A percentile compares a stretch with the other conserved stretches of the same genome.
phyloP scores from a whole-genome alignment of 2,888 invertebrate species.

The Elaeidobius kamerunicus region DNA sequence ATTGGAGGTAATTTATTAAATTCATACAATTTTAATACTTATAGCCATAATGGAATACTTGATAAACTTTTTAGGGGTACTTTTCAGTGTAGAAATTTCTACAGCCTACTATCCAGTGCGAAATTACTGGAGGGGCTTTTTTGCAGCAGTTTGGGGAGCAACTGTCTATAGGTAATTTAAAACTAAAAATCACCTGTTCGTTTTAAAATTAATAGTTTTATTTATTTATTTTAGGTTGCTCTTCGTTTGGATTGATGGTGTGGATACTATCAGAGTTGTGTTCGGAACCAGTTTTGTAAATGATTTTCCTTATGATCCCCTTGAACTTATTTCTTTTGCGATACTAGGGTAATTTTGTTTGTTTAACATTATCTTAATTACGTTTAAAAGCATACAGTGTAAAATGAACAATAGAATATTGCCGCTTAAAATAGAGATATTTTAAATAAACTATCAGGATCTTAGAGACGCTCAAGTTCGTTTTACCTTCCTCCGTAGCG shows the following conservation, averaged over 20 bases:
- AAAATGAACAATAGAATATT: no score
- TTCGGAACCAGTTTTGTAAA: conserved; percentile 87
- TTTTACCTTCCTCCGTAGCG: no score
- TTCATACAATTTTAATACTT: conserved; percentile 24
- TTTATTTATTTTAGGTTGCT: conserved; percentile 55
- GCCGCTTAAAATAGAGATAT: no score
- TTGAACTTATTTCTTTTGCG: conserved; percentile 90
- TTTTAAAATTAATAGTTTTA: conserved; percentile 1
- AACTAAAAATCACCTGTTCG: no score
- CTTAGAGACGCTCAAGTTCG: no score
- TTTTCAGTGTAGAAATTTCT: conserved; percentile 98
- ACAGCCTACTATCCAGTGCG: conserved; percentile 96
- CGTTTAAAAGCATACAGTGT: no score
- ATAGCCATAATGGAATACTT: no score
- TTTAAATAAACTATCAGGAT: no score
- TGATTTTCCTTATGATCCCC: conserved; percentile 94
- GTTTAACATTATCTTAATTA: no score
- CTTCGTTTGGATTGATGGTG: conserved; percentile 90
- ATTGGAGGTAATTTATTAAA: no score
- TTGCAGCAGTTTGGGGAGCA: conserved; percentile 94
- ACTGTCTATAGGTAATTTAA: conserved; percentile 74
- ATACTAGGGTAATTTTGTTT: conserved; percentile 70
- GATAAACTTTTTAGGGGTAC: conserved; percentile 66
- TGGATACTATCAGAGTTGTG: conserved; percentile 89
- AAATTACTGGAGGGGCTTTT: conserved; percentile 98